A percentile compares a stretch with the other conserved stretches of the same genome.
These are phyloP conservation scores for Platorchestia sp. DNA, from an alignment of 1,140 invertebrate species.

Conservation along the genomic window DNA sequence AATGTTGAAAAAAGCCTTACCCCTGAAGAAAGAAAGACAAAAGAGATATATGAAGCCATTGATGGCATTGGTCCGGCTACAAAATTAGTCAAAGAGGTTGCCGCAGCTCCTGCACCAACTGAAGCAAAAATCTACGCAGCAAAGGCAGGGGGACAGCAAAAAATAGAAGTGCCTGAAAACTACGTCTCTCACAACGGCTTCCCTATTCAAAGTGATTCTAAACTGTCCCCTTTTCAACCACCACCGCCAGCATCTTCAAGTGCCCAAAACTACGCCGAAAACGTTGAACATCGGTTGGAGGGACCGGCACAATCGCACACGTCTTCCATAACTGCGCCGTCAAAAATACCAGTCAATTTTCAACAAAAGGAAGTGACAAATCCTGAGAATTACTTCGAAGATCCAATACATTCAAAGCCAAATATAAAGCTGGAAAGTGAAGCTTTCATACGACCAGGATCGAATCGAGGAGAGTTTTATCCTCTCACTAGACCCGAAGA, in stretches of 20 bases:
- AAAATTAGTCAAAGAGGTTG: background rate
- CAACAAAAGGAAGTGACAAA: background rate
- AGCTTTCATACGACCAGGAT: background rate
- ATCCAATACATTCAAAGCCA: background rate
- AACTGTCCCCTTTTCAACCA: background rate
- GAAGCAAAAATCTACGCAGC: background rate
- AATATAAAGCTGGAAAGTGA: background rate
- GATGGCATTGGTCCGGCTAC: background rate
- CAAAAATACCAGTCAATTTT: background rate
- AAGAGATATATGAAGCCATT: background rate
- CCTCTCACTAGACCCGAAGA: background rate
- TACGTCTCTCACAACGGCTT: slow-evolving; percentile 22
- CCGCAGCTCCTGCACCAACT: background rate
- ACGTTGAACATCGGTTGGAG: background rate
- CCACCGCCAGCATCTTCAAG: background rate
- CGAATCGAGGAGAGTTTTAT: slow-evolving; percentile 20
- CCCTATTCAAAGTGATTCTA: background rate
- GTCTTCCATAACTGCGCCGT: background rate
- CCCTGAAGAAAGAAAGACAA: background rate
- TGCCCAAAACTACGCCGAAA: background rate
- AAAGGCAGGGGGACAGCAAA: background rate
- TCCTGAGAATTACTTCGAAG: background rate
- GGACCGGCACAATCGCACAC: background rate
- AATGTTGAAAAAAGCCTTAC: background rate
- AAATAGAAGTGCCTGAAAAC: background rate